Base-by-base conservation (phyloP, 2,797 vertebrate genomes). In the Sylvia borin region DNA sequence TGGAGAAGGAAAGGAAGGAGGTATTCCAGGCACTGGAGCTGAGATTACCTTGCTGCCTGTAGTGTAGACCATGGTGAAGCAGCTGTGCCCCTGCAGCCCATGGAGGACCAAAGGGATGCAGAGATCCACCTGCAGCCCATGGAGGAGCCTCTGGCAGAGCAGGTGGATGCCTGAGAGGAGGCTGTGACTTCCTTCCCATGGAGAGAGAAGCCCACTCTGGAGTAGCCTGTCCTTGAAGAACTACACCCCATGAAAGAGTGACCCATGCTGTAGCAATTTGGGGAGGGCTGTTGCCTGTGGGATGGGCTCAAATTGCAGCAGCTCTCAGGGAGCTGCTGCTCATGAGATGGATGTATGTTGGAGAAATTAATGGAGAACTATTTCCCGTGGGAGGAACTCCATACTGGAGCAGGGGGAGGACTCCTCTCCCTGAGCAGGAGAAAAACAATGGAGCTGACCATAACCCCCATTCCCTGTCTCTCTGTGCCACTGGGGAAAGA, bases 301-400 rank as follows among this genome's bases (percentile, higher is more conserved):
- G 24, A 85, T 40, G 7, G 13, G 13, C 55, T 76, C 55, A 61
- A 16, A 47, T 8, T n/a, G 9, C n/a, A 68, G 47, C 19, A n/a
- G 5, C 19, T 60, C 0, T 0, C 29, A 68, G 47, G 34, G 24
- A 61, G 16, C 6, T 58, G 26, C 45, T 58, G 17, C 32, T 11
- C 10, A 16, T 38, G 53, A 50, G 53, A 16, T 27, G 12, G 17
- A 51, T 1, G 2, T 4, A 19, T 13, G 10, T 0, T 51, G 54
- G 38, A 60, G 53, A 51, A 85, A 47, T 27, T 32, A 11, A 32
- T 27, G 36, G 32, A 58, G 32, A 51, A 16, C 12, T 75, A 5
- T 75, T 15, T 75, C 4, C 11, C 2, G 5, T 43, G 22, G 62
- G 17, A 51, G 26, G 14, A 18, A 27, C 26, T 26, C 11, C 22